Conservation (phyloP, 2,888 invertebrate genomes). For the Aricia artaxerxes region DNA sequence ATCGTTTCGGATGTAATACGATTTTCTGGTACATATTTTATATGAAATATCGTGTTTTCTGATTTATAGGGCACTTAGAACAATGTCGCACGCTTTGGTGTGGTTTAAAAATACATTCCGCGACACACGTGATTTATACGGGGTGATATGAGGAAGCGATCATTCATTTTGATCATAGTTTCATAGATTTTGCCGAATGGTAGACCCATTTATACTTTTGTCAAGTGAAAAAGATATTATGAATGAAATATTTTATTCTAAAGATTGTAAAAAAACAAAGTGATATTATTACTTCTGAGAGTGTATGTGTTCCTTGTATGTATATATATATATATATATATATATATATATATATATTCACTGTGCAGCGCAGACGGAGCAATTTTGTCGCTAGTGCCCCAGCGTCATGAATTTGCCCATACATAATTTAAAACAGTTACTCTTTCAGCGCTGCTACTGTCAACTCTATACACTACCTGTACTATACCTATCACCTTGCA, state of each 20-base stretch:
- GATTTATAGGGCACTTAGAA: slow-evolving; percentile 63
- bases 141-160: slow-evolving; percentile 32
- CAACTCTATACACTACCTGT: too few relatives aligned
- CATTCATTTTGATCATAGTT: slow-evolving; percentile 27
- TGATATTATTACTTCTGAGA: too few relatives aligned
- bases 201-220: not conserved
- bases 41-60: slow-evolving; percentile 51
- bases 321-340: too few relatives aligned
- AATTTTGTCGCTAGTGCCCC: too few relatives aligned
- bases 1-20: slow-evolving; percentile 31
- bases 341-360: too few relatives aligned
- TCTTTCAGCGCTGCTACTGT: too few relatives aligned
- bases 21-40: slow-evolving; percentile 32
- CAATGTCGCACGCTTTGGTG: slow-evolving; percentile 55
- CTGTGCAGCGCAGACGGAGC: too few relatives aligned
- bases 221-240: not conserved
- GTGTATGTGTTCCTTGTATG: too few relatives aligned
- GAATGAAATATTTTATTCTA: not conserved
- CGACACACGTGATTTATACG: slow-evolving; percentile 36
- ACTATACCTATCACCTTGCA: too few relatives aligned
- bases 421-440: too few relatives aligned
- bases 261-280: too few relatives aligned
- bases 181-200: slow-evolving; percentile 19
- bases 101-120: slow-evolving; percentile 52
- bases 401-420: too few relatives aligned